Percentiles rank a stretch among this genome's conserved stretches.
Conservation (phyloP, 2,113 vertebrate genomes). For the Chrysemys picta region DNA sequence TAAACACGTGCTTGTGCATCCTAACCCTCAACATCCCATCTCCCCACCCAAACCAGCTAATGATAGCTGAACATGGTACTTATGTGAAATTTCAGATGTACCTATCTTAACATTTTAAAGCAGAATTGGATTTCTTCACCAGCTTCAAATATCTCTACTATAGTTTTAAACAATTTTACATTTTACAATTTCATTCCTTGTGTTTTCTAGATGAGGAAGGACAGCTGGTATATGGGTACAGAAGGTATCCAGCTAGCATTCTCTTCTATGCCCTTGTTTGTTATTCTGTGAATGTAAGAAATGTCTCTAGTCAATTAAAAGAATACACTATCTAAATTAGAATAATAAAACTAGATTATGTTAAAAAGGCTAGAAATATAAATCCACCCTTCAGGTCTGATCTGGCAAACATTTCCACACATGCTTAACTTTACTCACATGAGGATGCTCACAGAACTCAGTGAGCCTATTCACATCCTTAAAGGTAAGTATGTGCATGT, state of each 20-base stretch:
- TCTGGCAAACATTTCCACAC: not conserved
- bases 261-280: not conserved
- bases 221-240: not conserved
- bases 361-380: not conserved
- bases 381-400: not conserved
- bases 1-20: too few relatives aligned
- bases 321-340: not conserved
- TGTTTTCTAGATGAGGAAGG: not conserved
- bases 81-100: not conserved
- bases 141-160: not conserved
- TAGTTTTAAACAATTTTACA: not conserved
- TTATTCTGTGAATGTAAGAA: constrained; percentile 28
- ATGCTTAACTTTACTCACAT: not conserved
- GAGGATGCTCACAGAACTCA: not conserved
- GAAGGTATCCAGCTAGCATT: not conserved
- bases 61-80: not conserved
- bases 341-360: not conserved
- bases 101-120: not conserved
- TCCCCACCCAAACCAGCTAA: not conserved
- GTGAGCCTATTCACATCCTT: not conserved
- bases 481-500: not conserved
- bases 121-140: not conserved
- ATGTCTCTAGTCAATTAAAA: constrained; percentile 22
- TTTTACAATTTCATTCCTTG: not conserved
- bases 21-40: too few relatives aligned